Percentiles rank a stretch among this genome's conserved stretches.
Evolutionary conservation across 2,113 vertebrate genomes (phyloP).

Genomic region (Grammomys surdaster): DNA sequence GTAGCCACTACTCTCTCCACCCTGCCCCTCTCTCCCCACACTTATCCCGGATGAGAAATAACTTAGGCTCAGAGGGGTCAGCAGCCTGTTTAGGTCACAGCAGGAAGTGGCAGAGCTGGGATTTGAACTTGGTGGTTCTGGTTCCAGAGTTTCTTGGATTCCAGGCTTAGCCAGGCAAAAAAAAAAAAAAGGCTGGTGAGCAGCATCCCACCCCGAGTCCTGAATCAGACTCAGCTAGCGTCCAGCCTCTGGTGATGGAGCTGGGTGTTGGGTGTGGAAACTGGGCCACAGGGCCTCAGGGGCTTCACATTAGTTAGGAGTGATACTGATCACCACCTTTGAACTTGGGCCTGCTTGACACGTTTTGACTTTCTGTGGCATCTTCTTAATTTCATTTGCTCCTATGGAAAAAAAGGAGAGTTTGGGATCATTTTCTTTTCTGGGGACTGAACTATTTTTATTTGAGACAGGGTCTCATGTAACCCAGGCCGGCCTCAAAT

Average conservation of each 20-base stretch:
- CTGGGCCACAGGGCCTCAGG: neutral
- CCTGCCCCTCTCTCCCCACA: too few relatives aligned
- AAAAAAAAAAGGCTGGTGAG: neutral
- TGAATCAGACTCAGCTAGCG: too few relatives aligned
- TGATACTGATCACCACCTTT: neutral
- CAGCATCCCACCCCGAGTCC: neutral
- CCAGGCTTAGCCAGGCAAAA: neutral
- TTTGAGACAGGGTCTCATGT: neutral
- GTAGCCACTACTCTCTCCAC: too few relatives aligned
- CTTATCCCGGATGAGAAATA: neutral
- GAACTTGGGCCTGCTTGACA: neutral
- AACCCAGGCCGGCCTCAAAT: neutral
- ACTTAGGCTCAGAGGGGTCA: neutral
- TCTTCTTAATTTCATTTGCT: neutral
- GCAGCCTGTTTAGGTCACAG: neutral
- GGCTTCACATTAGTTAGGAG: neutral
- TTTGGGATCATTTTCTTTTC: neutral
- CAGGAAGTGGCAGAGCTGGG: neutral
- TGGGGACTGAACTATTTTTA: neutral
- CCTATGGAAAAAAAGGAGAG: neutral
- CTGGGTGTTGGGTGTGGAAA: neutral
- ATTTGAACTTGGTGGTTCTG: constrained; percentile 24
- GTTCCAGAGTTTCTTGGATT: neutral
- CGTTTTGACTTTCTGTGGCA: neutral
- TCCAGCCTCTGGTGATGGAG: neutral